phyloP scores from a whole-genome alignment of 2,888 invertebrate species.

The Sepiola atlantica region DNA sequence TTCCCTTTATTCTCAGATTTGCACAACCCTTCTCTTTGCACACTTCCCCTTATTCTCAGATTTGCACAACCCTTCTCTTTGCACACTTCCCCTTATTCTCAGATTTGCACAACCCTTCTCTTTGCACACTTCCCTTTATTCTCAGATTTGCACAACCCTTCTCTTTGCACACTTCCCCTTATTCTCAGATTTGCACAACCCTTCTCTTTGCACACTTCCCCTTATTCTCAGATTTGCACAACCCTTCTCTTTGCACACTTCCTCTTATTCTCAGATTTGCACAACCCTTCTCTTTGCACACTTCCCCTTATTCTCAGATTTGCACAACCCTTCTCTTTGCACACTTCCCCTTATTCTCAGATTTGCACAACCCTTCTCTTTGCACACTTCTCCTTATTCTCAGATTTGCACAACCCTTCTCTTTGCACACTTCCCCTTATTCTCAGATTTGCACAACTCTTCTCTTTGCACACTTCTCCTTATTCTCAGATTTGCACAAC shows the following conservation, averaged over 20 bases:
- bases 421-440: background rate
- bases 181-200: background rate
- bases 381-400: background rate
- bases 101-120: background rate
- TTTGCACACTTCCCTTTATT: background rate
- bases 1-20: background rate
- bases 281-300: background rate
- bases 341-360: background rate
- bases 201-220: background rate
- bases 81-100: background rate
- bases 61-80: background rate
- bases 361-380: background rate
- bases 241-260: background rate
- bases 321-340: background rate
- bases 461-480: background rate
- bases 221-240: background rate
- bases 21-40: background rate
- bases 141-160: background rate
- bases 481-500: background rate
- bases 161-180: background rate
- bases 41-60: background rate
- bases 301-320: background rate
- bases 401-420: background rate
- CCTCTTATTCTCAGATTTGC: background rate
- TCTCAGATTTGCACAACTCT: background rate